A percentile compares a stretch with the other conserved stretches of the same genome.
Evolutionary conservation across 2,113 vertebrate genomes (phyloP).

Genomic region (Panthera leo): DNA sequence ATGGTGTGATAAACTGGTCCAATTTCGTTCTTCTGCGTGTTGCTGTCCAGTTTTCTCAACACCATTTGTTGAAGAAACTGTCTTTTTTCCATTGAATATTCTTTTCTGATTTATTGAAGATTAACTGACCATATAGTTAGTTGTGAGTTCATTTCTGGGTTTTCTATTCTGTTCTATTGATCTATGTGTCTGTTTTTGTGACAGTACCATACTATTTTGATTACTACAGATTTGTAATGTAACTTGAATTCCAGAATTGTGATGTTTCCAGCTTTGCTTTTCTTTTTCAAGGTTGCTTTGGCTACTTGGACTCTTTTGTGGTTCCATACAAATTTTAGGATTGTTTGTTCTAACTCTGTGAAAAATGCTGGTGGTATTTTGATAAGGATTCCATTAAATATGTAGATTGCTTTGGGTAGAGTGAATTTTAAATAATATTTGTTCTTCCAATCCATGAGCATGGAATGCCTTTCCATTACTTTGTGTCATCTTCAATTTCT

Average conservation of each 20-base stretch:
- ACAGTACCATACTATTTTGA: not conserved
- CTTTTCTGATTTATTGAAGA: not conserved
- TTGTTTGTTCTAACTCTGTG: not conserved
- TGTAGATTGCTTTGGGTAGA: not conserved
- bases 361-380: not conserved
- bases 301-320: not conserved
- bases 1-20: not conserved
- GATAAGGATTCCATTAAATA: not conserved
- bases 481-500: not conserved
- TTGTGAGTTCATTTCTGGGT: not conserved
- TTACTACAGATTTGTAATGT: not conserved
- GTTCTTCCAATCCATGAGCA: not conserved
- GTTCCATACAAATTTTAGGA: not conserved
- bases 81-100: not conserved
- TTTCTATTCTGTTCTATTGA: not conserved
- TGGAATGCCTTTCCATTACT: not conserved
- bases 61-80: not conserved
- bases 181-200: not conserved
- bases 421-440: not conserved
- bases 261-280: not conserved
- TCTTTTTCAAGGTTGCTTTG: not conserved
- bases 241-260: not conserved
- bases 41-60: not conserved
- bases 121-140: not conserved
- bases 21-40: not conserved